Percentiles rank a stretch among this genome's conserved stretches.
These are phyloP conservation scores for Lasioglossum albipes DNA, from an alignment of 1,140 invertebrate species.

Conservation along the genomic window DNA sequence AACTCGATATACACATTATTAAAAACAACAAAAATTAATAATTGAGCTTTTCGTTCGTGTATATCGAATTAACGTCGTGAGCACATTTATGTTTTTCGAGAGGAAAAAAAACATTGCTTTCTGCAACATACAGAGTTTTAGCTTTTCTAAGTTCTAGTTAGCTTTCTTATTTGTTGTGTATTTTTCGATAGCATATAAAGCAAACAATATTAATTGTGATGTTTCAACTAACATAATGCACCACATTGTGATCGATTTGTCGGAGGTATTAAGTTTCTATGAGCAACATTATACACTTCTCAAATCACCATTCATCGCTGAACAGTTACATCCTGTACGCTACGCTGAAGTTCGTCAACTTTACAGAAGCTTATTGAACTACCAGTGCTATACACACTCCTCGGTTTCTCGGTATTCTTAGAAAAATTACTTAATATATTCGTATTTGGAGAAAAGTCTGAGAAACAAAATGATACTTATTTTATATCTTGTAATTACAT, in stretches of 20 bases:
- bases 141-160: slow-evolving; percentile 9
- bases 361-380: background rate
- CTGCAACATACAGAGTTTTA: slow-evolving; percentile 9
- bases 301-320: background rate
- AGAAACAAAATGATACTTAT: slow-evolving; percentile 31
- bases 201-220: slow-evolving; percentile 18
- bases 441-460: slow-evolving; percentile 17
- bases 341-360: background rate
- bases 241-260: slow-evolving; percentile 18
- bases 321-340: background rate
- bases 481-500: background rate
- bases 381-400: background rate
- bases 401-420: slow-evolving; percentile 1
- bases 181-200: slow-evolving; percentile 15
- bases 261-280: slow-evolving; percentile 13
- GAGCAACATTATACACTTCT: background rate
- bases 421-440: background rate
- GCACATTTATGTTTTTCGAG: background rate
- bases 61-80: slow-evolving; percentile 18
- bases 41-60: slow-evolving; percentile 12
- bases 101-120: background rate
- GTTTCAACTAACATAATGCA: slow-evolving; percentile 5
- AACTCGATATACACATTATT: slow-evolving; percentile 31
- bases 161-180: slow-evolving; percentile 26
- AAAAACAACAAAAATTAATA: slow-evolving; percentile 6